Base-by-base conservation (phyloP, 1,140 invertebrate species). In the Anastrepha ludens region DNA sequence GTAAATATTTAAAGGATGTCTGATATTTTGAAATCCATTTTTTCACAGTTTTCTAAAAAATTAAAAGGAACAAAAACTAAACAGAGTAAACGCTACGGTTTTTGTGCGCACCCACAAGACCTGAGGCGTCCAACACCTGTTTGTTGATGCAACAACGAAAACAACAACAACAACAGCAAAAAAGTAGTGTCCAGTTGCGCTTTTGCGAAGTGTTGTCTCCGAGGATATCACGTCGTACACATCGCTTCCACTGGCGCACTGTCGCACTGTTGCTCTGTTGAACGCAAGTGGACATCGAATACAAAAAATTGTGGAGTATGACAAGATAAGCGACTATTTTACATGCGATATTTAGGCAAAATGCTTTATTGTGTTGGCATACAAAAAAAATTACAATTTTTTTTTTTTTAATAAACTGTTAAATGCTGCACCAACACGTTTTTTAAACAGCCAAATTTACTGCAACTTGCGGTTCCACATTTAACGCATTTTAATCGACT, bases 261-360 rank as follows among this genome's bases (percentile, higher is more conserved):
- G 74, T 29, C 74, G n/a, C 29, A 29, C 29, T 29, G 29, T 29
- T 29, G 29, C 29, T 29, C 29, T 74, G 39, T 9, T 20, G 74
- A 47, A 50, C 74, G 20, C 47, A 55, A 81, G 74, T 55, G 74
- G 74, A 81, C 74, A 20, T 55, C 74, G 20, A 81, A 55, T 2
- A 47, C n/a, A 81, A 20, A 74, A 20, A 74, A 29, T 81, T 50
- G 47, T 47, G 20, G 50, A n/a, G 44, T 81, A 20, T 81, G 74
- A 81, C 74, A 81, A 81, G 74, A 58, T 81, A 81, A 74, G 47
- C 74, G 47, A 13, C 55, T 81, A 81, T 81, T 55, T 81, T 81
- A 5, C 11, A 9, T 9, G 17, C 74, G n/a, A 81, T 47, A 58
- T 81, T 55, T 81, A 55, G 47, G 17, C 20, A 55, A 81, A 55